A percentile compares a stretch with the other conserved stretches of the same genome.
These are phyloP conservation scores for Zosterops japonicus DNA, from an alignment of 2,113 vertebrate genomes.

Conservation along the genomic window DNA sequence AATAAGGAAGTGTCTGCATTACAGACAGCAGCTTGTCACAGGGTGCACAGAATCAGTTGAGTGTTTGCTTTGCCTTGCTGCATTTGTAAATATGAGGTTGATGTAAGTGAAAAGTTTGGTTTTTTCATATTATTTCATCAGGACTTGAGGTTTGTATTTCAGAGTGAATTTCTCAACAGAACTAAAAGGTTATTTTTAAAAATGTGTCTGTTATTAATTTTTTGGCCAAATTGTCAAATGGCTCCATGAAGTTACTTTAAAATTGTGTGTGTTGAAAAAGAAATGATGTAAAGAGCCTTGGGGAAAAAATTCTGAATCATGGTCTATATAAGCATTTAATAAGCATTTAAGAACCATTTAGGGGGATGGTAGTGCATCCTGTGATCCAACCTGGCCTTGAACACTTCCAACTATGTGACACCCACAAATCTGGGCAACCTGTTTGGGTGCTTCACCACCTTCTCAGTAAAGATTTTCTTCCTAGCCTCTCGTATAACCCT, in stretches of 20 bases:
- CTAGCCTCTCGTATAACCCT: rapidly evolving
- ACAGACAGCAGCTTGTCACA: not conserved
- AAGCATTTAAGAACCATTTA: not conserved
- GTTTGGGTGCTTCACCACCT: not conserved
- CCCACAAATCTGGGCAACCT: not conserved
- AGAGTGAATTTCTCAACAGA: not conserved
- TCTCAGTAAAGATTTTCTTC: not conserved
- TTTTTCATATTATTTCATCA: not conserved
- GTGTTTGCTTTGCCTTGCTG: not conserved
- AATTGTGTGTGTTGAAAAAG: not conserved
- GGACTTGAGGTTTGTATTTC: not conserved
- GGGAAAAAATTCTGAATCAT: not conserved
- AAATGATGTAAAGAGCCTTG: not conserved
- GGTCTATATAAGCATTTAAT: not conserved
- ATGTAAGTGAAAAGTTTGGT: not conserved
- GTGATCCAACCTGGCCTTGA: not conserved
- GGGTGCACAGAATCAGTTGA: not conserved
- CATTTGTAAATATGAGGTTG: not conserved
- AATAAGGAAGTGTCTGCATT: not conserved
- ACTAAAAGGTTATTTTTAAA: not conserved
- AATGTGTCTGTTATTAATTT: not conserved
- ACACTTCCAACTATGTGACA: not conserved
- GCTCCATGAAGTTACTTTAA: not conserved
- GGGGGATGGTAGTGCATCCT: not conserved
- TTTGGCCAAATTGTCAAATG: not conserved